Percentiles rank a stretch among this genome's conserved stretches.
Conservation (phyloP, 2,797 vertebrate species). For the Rhinatrema bivittatum region DNA sequence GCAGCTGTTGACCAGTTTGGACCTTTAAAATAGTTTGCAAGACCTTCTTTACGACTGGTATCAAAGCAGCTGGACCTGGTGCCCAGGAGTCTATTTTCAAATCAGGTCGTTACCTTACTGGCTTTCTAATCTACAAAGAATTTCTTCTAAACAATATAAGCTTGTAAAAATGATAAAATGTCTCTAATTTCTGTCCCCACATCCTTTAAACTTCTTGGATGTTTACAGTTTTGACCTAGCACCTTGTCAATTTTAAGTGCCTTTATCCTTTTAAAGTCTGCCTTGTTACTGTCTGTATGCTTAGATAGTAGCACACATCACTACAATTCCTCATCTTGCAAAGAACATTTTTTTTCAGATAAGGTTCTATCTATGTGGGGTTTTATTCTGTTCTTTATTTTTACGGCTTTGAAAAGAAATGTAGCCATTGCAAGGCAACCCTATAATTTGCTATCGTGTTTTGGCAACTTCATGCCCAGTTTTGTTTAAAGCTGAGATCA, state of each 20-base stretch:
- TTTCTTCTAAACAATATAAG: background rate
- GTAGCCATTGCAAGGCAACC: background rate
- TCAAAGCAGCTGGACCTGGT: background rate
- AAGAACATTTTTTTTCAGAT: too few species aligned
- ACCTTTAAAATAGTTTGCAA: too few species aligned
- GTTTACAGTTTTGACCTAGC: background rate
- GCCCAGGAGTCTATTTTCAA: too few species aligned
- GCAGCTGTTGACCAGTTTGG: too few species aligned
- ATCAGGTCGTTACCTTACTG: background rate
- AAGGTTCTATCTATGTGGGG: too few species aligned
- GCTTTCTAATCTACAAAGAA: background rate
- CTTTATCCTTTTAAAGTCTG: too few species aligned
- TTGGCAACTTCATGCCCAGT: too few species aligned
- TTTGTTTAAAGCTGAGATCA: too few species aligned
- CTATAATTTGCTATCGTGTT: too few species aligned
- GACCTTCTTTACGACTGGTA: background rate
- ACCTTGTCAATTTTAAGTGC: background rate
- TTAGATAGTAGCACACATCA: too few species aligned
- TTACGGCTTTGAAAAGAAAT: background rate
- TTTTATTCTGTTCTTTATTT: background rate
- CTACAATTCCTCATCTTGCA: too few species aligned
- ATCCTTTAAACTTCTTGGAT: background rate
- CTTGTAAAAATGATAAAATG: background rate
- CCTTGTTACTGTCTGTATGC: too few species aligned
- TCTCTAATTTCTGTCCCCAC: constrained; percentile 5